A percentile compares a stretch with the other conserved stretches of the same genome.
Conservation (phyloP, 2,113 vertebrate species). For the Laticauda laticaudata region DNA sequence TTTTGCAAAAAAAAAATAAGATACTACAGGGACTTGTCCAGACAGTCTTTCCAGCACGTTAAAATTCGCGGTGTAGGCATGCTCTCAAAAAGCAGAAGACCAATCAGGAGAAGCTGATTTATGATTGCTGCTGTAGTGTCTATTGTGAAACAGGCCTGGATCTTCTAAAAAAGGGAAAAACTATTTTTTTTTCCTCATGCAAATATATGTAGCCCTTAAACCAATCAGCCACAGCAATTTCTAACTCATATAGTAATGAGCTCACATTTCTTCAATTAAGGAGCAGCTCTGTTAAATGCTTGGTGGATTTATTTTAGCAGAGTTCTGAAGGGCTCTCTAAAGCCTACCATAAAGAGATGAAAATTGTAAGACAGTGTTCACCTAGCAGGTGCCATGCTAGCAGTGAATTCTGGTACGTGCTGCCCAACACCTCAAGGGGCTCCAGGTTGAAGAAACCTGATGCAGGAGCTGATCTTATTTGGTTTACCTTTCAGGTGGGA, state of each 20-base stretch:
- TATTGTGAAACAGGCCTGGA: not conserved
- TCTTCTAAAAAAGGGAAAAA: not conserved
- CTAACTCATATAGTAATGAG: not conserved
- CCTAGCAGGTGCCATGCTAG: not conserved
- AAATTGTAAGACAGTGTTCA: not conserved
- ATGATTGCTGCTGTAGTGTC: not conserved
- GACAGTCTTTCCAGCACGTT: not conserved
- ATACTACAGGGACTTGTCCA: not conserved
- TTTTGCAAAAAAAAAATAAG: not conserved
- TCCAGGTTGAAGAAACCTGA: not conserved
- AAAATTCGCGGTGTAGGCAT: not conserved
- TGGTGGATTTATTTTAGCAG: accelerated
- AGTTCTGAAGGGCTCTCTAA: conserved; percentile 51
- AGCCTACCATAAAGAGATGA: conserved; percentile 3
- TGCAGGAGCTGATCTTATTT: not conserved
- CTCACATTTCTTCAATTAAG: not conserved
- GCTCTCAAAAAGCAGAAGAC: not conserved
- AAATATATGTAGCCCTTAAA: not conserved
- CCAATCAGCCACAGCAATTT: not conserved
- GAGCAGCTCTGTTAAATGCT: not conserved
- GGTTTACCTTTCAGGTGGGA: not conserved
- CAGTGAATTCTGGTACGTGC: not conserved
- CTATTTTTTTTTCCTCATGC: not conserved
- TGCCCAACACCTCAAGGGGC: not conserved
- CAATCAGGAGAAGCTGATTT: not conserved